Evolutionary conservation across 2,113 vertebrate species (phyloP).

Genomic region (Anguilla japonica): DNA sequence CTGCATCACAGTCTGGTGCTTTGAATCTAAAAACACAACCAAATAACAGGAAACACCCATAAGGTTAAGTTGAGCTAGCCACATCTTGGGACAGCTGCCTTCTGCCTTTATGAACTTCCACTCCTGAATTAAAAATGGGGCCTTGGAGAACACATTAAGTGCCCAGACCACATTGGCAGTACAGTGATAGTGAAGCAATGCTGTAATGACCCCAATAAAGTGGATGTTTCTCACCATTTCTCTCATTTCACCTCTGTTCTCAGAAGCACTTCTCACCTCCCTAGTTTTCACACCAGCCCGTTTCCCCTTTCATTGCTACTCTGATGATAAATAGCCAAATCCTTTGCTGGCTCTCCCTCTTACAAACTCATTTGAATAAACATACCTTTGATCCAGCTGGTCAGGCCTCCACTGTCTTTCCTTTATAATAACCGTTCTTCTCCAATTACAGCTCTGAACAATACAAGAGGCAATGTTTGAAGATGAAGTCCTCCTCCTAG

Average conservation of each 20-base stretch:
- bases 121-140: background rate
- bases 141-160: background rate
- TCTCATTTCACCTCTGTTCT: background rate
- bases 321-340: constrained; percentile 16
- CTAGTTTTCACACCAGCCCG: background rate
- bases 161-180: background rate
- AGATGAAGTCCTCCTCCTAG: constrained; percentile 18
- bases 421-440: background rate
- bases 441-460: background rate
- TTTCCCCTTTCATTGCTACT: constrained; percentile 19
- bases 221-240: constrained; percentile 13
- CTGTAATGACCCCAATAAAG: constrained; percentile 25
- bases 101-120: background rate
- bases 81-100: background rate
- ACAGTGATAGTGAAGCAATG: constrained; percentile 16
- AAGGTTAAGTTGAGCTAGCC: background rate
- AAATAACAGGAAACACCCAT: background rate
- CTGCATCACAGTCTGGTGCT: background rate
- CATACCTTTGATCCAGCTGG: constrained; percentile 11
- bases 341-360: background rate
- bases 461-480: background rate
- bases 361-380: constrained; percentile 5
- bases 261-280: constrained; percentile 10
- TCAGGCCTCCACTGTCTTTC: background rate
- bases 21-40: background rate